Evolutionary conservation across 2,888 invertebrate species (phyloP).

Genomic region (Frankliniella fusca): DNA sequence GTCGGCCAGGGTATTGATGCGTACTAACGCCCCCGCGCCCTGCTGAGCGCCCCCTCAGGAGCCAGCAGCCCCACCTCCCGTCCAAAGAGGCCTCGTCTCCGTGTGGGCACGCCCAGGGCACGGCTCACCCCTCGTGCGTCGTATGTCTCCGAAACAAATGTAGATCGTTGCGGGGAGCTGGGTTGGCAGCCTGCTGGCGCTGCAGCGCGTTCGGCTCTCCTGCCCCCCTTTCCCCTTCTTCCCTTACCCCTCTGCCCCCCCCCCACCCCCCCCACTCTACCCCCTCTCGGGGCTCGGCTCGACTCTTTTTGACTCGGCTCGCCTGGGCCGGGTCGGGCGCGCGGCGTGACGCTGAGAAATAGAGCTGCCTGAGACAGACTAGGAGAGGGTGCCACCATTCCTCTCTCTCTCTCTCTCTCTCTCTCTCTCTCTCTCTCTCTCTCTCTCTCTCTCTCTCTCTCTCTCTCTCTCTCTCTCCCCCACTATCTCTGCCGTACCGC

Average conservation of each 20-base stretch:
- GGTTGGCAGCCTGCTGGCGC: conserved; percentile 18
- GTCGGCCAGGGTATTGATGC: background rate
- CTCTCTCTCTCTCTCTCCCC: background rate
- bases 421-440: conserved; percentile 1
- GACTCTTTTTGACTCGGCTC: background rate
- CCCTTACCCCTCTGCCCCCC: background rate
- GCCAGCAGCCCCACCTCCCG: background rate
- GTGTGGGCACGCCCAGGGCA: background rate
- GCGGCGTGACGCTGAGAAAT: conserved; percentile 7
- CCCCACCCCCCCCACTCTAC: no score
- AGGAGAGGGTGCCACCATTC: background rate
- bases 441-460: conserved; percentile 1
- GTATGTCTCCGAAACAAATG: conserved; percentile 24
- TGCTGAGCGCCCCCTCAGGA: background rate
- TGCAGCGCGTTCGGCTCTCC: background rate
- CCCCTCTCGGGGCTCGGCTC: background rate
- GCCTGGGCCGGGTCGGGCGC: background rate
- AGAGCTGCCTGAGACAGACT: background rate
- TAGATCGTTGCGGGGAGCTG: conserved; percentile 23
- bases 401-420: background rate
- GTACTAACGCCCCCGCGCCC: background rate
- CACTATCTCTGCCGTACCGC: background rate
- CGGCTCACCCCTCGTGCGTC: conserved; percentile 4
- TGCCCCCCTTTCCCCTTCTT: background rate
- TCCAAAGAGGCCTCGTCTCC: background rate